These are phyloP conservation scores for Carposina sasakii DNA, from an alignment of 1,140 invertebrate genomes.

Conservation along the genomic window DNA sequence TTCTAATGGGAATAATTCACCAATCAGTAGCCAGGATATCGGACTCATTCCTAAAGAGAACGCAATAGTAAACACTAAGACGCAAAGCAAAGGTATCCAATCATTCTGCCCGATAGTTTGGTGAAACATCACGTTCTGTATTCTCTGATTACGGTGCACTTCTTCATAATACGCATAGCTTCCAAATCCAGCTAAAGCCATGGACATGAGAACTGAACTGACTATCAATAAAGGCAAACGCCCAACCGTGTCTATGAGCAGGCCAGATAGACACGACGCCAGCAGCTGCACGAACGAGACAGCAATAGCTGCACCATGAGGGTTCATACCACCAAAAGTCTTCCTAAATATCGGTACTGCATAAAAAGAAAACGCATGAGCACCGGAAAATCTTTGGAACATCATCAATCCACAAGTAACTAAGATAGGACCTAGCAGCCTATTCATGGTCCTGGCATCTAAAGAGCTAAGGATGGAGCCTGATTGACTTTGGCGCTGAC, in stretches of 20 bases:
- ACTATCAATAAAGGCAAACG: slow-evolving; percentile 85
- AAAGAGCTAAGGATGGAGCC: slow-evolving; percentile 53
- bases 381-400: slow-evolving; percentile 89
- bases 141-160: slow-evolving; percentile 71
- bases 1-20: slow-evolving; percentile 91
- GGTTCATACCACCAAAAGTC: slow-evolving; percentile 86
- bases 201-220: slow-evolving; percentile 87
- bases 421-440: slow-evolving; percentile 78
- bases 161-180: slow-evolving; percentile 86
- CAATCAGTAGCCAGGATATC: slow-evolving; percentile 92
- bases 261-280: slow-evolving; percentile 84
- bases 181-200: slow-evolving; percentile 86
- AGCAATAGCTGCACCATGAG: slow-evolving; percentile 88
- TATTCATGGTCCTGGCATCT: slow-evolving; percentile 61
- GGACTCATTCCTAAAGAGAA: slow-evolving; percentile 93
- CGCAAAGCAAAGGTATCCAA: slow-evolving; percentile 88
- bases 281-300: slow-evolving; percentile 87
- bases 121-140: slow-evolving; percentile 66
- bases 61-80: slow-evolving; percentile 87
- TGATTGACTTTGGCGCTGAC: slow-evolving; percentile 61
- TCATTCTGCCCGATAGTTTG: slow-evolving; percentile 76
- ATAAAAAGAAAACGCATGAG: slow-evolving; percentile 89
- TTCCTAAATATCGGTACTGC: slow-evolving; percentile 87
- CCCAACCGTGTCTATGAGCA: slow-evolving; percentile 88
- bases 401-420: slow-evolving; percentile 91